Conservation (phyloP, 1,140 invertebrate genomes). For the Tachypleus tridentatus region DNA sequence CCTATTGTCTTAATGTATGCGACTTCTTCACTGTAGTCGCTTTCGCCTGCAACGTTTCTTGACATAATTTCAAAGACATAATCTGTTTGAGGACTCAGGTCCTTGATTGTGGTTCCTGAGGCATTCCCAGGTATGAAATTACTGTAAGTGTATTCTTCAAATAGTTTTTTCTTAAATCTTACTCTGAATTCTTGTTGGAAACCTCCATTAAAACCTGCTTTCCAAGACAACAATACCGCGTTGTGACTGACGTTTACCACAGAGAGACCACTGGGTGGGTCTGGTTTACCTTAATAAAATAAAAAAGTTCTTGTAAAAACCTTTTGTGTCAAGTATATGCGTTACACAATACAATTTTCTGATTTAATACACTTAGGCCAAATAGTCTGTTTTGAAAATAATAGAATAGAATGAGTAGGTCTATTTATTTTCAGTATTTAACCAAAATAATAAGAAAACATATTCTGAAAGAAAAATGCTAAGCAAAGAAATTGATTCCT, state of each 20-base stretch:
- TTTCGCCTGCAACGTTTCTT: conserved; percentile 70
- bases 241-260: conserved; percentile 79
- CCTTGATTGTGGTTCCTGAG: conserved; percentile 52
- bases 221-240: conserved; percentile 72
- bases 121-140: conserved; percentile 40
- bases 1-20: no score
- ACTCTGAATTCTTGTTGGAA: conserved; percentile 68
- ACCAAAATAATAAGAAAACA: no score
- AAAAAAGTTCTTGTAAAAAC: neutral
- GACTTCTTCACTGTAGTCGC: conserved; percentile 58
- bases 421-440: no score
- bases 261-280: conserved; percentile 58
- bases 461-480: no score
- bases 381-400: no score
- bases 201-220: conserved; percentile 89
- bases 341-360: no score
- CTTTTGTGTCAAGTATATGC: no score
- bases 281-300: conserved; percentile 44
- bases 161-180: conserved; percentile 42
- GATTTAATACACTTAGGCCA: no score
- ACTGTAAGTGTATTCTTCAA: neutral
- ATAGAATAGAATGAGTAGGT: no score
- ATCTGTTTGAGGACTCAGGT: conserved; percentile 65
- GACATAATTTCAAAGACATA: conserved; percentile 83
- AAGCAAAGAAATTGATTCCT: no score